Percentiles rank a stretch among this genome's conserved stretches.
Conservation (phyloP, 2,888 invertebrate genomes). For the Drymonia ruficornis region DNA sequence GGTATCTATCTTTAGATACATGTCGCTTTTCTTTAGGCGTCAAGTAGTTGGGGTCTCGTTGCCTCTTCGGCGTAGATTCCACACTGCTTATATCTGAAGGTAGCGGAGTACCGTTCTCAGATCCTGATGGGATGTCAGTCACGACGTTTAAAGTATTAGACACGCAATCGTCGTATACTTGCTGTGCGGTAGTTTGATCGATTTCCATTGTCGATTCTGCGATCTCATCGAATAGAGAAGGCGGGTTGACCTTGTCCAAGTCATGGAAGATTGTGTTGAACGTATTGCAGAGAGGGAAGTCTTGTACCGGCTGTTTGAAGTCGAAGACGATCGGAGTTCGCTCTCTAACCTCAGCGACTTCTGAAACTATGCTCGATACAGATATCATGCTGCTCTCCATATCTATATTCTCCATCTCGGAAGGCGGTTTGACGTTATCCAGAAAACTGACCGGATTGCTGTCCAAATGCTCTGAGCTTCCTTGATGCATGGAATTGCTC, state of each 20-base stretch:
- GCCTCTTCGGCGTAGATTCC: conserved; percentile 90
- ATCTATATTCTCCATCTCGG: conserved; percentile 91
- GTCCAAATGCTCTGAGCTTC: conserved; percentile 87
- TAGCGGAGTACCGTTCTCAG: conserved; percentile 85
- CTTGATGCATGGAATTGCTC: conserved; percentile 80
- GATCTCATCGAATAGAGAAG: conserved; percentile 89
- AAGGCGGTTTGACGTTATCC: conserved; percentile 93
- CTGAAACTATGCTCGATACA: conserved; percentile 92
- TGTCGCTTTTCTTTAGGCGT: conserved; percentile 92
- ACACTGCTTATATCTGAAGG: conserved; percentile 90
- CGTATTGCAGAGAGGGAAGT: conserved; percentile 73
- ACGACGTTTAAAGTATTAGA: conserved; percentile 84
- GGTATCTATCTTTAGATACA: conserved; percentile 91
- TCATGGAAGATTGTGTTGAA: conserved; percentile 82
- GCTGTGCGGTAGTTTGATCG: conserved; percentile 79
- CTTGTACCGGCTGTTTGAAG: conserved; percentile 82
- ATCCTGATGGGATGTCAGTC: conserved; percentile 82
- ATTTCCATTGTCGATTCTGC: conserved; percentile 85
- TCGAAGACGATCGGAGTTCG: conserved; percentile 82
- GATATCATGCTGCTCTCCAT: conserved; percentile 94
- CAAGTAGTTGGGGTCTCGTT: conserved; percentile 75
- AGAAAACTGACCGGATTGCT: conserved; percentile 86
- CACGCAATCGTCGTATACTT: conserved; percentile 86
- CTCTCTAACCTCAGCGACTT: conserved; percentile 86
- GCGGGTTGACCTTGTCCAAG: conserved; percentile 89